phyloP scores from a whole-genome alignment of 2,888 invertebrate genomes.

The Ommatoiulus sabulosus region DNA sequence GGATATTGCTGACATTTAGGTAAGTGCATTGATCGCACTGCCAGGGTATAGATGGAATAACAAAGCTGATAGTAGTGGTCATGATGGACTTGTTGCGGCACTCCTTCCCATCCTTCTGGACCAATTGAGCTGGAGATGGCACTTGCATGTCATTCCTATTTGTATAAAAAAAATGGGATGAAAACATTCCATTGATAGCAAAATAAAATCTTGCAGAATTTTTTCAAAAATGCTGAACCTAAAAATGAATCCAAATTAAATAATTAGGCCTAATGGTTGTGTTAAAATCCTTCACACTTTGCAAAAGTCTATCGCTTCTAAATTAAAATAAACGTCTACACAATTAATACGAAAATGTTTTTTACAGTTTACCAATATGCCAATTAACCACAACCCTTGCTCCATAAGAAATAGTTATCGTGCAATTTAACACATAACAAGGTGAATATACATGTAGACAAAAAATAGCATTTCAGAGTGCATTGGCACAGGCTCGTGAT shows the following conservation, averaged over 20 bases:
- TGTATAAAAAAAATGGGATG: neutral
- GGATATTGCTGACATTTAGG: conserved; percentile 88
- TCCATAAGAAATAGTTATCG: neutral
- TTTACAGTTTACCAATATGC: neutral
- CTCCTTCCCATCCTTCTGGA: conserved; percentile 21
- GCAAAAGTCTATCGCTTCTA: no score
- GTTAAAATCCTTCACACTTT: no score
- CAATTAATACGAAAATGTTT: neutral
- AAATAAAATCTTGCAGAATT: neutral
- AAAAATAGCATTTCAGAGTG: conserved; percentile 11
- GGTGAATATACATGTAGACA: neutral
- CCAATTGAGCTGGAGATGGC: neutral
- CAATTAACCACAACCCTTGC: neutral
- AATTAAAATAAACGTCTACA: neutral
- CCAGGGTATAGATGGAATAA: conserved; percentile 70
- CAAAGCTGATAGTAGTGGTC: conserved; percentile 20
- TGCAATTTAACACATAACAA: neutral
- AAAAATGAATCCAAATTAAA: neutral
- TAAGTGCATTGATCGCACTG: conserved; percentile 88
- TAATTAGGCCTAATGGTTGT: no score
- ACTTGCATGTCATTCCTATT: conserved; percentile 32
- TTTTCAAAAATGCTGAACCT: neutral
- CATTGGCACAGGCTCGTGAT: conserved; percentile 28
- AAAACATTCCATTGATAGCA: neutral
- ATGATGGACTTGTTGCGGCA: conserved; percentile 32